Evolutionary conservation across 2,113 vertebrate species (phyloP).

Genomic region (Eonycteris spelaea): DNA sequence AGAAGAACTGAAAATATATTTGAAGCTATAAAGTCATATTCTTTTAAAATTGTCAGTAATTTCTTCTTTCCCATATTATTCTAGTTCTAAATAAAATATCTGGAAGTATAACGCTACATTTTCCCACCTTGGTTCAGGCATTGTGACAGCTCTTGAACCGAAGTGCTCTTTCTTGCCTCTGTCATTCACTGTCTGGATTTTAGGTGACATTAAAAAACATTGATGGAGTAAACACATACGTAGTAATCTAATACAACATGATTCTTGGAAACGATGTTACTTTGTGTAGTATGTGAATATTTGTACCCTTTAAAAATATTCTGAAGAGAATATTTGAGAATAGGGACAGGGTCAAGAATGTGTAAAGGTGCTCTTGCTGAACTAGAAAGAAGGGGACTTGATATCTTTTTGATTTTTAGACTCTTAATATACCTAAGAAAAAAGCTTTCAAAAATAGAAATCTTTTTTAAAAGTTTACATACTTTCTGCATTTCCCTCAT

Average conservation of each 20-base stretch:
- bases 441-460: not conserved
- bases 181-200: not conserved
- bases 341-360: not conserved
- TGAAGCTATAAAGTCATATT: not conserved
- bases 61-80: not conserved
- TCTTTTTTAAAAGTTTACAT: not conserved
- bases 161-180: not conserved
- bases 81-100: constrained; percentile 23
- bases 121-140: not conserved
- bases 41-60: not conserved
- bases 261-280: constrained; percentile 8
- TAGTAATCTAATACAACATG: not conserved
- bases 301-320: constrained; percentile 30
- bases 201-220: not conserved
- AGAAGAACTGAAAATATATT: not conserved
- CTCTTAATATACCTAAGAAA: not conserved
- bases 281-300: not conserved
- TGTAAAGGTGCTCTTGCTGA: not conserved
- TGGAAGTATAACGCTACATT: not conserved
- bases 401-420: constrained; percentile 7
- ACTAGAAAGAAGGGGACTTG: not conserved
- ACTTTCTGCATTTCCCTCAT: constrained; percentile 2
- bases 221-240: not conserved
- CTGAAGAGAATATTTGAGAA: not conserved
- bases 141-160: not conserved